phyloP scores from a whole-genome alignment of 1,140 invertebrate genomes.

The Aradophagus sp. region DNA sequence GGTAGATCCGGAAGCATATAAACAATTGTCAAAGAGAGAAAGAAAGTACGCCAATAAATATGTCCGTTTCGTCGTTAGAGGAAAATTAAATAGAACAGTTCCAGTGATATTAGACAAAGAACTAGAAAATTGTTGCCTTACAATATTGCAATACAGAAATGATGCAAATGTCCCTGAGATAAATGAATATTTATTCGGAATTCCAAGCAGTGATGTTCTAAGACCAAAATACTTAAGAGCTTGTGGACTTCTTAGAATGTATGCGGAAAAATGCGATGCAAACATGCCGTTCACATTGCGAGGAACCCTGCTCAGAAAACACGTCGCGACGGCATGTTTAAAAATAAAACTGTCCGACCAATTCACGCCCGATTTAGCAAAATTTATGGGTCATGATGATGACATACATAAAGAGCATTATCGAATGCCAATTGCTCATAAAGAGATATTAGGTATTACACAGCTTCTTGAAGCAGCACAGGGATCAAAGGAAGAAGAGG shows the following conservation, averaged over 20 bases:
- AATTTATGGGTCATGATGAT: background rate
- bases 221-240: conserved; percentile 1
- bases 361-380: conserved; percentile 1
- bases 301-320: background rate
- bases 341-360: background rate
- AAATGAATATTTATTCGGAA: conserved; percentile 2
- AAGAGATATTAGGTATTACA: too few species aligned
- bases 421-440: too few species aligned
- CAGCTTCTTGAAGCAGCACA: too few species aligned
- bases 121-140: background rate
- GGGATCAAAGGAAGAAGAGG: too few species aligned
- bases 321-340: background rate
- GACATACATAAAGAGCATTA: too few species aligned
- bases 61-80: background rate
- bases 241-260: background rate
- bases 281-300: background rate
- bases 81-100: background rate
- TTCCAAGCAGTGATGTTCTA: background rate
- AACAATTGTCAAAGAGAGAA: background rate
- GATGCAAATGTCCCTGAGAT: background rate
- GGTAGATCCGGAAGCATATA: conserved; percentile 2
- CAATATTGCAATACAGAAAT: background rate
- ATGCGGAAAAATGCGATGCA: background rate
- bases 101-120: background rate
- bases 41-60: background rate